Evolutionary conservation across 2,797 vertebrate genomes (phyloP).

Genomic region (Leuciscus waleckii): DNA sequence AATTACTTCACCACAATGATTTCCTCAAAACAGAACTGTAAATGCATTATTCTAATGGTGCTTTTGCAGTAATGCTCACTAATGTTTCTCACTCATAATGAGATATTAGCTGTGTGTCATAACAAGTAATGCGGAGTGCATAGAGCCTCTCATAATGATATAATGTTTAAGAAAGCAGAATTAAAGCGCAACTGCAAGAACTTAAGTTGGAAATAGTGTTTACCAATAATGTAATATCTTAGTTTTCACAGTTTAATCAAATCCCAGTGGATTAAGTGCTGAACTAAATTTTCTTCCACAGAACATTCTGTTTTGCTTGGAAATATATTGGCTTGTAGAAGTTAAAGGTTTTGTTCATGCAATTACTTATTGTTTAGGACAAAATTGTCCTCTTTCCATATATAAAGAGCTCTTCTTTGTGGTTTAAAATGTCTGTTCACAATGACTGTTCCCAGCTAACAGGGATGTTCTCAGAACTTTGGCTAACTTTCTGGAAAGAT

Average conservation of each 20-base stretch:
- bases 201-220: not conserved
- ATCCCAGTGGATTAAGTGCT: not conserved
- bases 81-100: constrained; percentile 53
- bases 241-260: not conserved
- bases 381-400: not conserved
- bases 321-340: not conserved
- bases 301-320: not conserved
- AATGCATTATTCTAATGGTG: constrained; percentile 42
- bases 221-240: not conserved
- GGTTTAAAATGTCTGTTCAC: not conserved
- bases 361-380: not conserved
- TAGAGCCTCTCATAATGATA: not conserved
- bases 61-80: constrained; percentile 47
- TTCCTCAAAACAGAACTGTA: constrained; percentile 4
- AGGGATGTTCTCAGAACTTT: not conserved
- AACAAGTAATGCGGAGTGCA: constrained; percentile 8
- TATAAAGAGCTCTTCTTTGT: not conserved
- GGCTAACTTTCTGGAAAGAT: not conserved
- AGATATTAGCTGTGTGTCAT: constrained; percentile 62
- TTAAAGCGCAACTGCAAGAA: not conserved
- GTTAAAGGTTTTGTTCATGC: not conserved
- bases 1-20: constrained; percentile 9
- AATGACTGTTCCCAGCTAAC: not conserved
- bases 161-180: not conserved
- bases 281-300: not conserved